Percentiles rank a stretch among this genome's conserved stretches.
Conservation (phyloP, 1,140 invertebrate species). For the Acromyrmex heyeri region DNA sequence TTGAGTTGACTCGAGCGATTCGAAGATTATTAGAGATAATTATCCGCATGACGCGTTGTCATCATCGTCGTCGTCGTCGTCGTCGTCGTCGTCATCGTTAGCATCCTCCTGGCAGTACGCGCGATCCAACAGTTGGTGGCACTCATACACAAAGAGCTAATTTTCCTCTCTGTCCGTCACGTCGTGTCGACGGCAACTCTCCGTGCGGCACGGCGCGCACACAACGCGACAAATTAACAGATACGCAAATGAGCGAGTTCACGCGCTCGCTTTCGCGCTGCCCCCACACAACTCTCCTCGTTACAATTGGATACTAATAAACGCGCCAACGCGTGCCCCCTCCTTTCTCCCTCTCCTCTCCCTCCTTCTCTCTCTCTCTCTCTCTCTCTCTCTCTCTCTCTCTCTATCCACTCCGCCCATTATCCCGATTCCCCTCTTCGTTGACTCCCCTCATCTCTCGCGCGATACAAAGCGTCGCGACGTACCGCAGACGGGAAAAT, state of each 20-base stretch:
- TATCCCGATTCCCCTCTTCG: slow-evolving; percentile 28
- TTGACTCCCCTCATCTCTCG: neutral
- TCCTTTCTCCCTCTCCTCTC: neutral
- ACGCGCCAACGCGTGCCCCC: slow-evolving; percentile 74
- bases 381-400: neutral
- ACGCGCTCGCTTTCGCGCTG: slow-evolving; percentile 81
- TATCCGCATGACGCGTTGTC: neutral
- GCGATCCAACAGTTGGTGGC: slow-evolving; percentile 64
- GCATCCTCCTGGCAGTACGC: slow-evolving; percentile 2
- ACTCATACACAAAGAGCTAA: slow-evolving; percentile 79
- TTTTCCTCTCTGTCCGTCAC: slow-evolving; percentile 80
- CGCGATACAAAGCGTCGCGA: neutral
- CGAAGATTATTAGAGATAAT: slow-evolving; percentile 22
- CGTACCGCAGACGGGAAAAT: neutral
- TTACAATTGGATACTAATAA: slow-evolving; percentile 86
- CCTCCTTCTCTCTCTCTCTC: too few relatives aligned
- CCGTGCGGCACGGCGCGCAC: slow-evolving; percentile 75
- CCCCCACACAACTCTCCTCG: slow-evolving; percentile 68
- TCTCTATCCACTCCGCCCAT: neutral
- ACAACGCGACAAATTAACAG: slow-evolving; percentile 85
- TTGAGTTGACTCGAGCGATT: neutral
- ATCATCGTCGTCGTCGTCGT: slow-evolving; percentile 8
- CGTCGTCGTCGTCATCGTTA: neutral
- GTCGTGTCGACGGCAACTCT: slow-evolving; percentile 66
- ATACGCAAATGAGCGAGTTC: slow-evolving; percentile 86